Evolutionary conservation across 2,888 invertebrate species (phyloP).

Genomic region (Clusia tigrina): DNA sequence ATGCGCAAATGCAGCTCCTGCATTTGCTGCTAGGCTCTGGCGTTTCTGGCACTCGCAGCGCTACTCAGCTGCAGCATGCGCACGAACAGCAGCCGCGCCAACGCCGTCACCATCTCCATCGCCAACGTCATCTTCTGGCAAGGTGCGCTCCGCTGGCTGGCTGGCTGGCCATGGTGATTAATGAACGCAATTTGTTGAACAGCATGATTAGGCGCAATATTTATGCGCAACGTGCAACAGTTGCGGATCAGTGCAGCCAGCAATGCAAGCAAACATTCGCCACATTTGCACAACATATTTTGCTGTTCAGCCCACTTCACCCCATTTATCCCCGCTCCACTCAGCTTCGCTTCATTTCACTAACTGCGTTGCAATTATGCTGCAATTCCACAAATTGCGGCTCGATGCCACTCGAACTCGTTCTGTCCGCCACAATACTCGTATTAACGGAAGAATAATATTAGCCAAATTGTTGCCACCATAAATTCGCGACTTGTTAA

Average conservation of each 20-base stretch:
- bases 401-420: background rate
- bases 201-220: constrained; percentile 34
- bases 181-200: constrained; percentile 35
- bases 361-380: no score
- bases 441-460: background rate
- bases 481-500: background rate
- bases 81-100: background rate
- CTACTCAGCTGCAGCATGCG: background rate
- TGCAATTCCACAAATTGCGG: no score
- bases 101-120: no score
- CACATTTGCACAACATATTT: no score
- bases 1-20: background rate
- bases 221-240: constrained; percentile 27
- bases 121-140: background rate
- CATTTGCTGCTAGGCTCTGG: background rate
- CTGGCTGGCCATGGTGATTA: constrained; percentile 22
- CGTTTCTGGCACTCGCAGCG: background rate
- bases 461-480: background rate
- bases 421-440: no score
- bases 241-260: background rate
- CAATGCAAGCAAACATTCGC: background rate
- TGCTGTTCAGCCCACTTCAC: no score
- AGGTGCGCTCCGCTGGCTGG: background rate
- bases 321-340: no score
- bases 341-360: background rate